A percentile compares a stretch with the other conserved stretches of the same genome.
phyloP scores from a whole-genome alignment of 2,888 invertebrate genomes.

The Troides aeacus region DNA sequence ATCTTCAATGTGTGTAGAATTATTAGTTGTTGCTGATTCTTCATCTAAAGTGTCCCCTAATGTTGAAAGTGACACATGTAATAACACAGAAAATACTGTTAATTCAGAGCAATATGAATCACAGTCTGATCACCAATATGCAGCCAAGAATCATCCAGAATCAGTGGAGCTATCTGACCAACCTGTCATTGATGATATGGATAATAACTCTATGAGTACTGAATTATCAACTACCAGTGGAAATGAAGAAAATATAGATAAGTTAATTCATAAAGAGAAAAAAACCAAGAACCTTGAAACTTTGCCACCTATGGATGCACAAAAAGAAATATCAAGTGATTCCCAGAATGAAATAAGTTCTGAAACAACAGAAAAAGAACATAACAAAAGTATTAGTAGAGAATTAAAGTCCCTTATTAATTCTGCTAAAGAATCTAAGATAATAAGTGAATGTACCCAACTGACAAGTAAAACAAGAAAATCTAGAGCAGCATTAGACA shows the following conservation, averaged over 20 bases:
- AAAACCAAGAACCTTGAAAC: constrained; percentile 33
- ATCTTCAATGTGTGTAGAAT: constrained; percentile 3
- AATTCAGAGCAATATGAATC: constrained; percentile 1
- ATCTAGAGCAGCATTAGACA: constrained; percentile 68
- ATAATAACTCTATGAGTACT: constrained; percentile 1
- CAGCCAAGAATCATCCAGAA: constrained; percentile 9
- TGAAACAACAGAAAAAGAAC: constrained; percentile 62
- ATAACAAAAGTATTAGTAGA: constrained; percentile 70
- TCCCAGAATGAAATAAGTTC: constrained; percentile 50
- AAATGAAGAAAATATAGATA: not conserved
- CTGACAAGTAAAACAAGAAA: constrained; percentile 74
- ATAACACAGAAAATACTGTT: constrained; percentile 8
- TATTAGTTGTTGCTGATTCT: constrained; percentile 12
- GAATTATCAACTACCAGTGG: not conserved
- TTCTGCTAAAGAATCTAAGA: constrained; percentile 84
- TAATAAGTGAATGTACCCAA: constrained; percentile 80
- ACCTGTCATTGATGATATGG: not conserved
- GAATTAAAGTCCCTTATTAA: constrained; percentile 83
- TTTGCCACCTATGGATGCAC: constrained; percentile 37
- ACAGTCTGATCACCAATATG: constrained; percentile 20
- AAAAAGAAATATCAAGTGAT: constrained; percentile 54
- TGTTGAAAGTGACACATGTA: not conserved
- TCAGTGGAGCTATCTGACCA: not conserved
- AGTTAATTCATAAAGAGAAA: constrained; percentile 16
- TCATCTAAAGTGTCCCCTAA: constrained; percentile 1